Conservation (phyloP, 2,113 vertebrate genomes). For the Panthera tigris region DNA sequence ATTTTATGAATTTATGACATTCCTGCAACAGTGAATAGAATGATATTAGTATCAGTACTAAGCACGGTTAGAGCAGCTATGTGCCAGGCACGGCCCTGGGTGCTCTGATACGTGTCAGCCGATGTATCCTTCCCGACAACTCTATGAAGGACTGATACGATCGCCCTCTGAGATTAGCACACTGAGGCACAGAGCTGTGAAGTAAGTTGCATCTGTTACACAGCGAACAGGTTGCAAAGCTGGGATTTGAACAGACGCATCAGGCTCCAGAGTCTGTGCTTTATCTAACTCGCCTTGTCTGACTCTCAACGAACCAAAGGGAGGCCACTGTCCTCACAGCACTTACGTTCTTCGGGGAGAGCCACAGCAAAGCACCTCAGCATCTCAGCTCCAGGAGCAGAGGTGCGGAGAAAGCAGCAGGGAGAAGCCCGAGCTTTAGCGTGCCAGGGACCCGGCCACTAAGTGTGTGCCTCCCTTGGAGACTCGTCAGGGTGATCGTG, state of each 20-base stretch:
- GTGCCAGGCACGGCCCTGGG: background rate
- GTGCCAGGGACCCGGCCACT: no score
- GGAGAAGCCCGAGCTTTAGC: background rate
- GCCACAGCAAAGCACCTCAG: no score
- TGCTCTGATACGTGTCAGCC: accelerated
- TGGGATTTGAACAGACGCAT: background rate
- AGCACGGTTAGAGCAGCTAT: background rate
- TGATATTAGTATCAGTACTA: background rate
- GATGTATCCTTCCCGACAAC: background rate
- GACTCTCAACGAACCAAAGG: background rate
- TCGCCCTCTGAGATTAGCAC: background rate
- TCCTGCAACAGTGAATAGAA: background rate
- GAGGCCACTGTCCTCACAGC: accelerated
- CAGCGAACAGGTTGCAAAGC: background rate
- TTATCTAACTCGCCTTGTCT: background rate
- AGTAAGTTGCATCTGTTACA: background rate
- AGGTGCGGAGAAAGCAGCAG: background rate
- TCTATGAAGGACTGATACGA: no score
- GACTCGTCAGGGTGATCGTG: background rate
- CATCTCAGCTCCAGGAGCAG: background rate
- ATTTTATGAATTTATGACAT: background rate
- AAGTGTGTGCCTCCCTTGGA: background rate
- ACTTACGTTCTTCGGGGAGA: background rate
- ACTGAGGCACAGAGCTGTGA: background rate
- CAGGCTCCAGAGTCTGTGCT: background rate